phyloP scores from a whole-genome alignment of 1,140 invertebrate genomes.

The Phortica variegata region DNA sequence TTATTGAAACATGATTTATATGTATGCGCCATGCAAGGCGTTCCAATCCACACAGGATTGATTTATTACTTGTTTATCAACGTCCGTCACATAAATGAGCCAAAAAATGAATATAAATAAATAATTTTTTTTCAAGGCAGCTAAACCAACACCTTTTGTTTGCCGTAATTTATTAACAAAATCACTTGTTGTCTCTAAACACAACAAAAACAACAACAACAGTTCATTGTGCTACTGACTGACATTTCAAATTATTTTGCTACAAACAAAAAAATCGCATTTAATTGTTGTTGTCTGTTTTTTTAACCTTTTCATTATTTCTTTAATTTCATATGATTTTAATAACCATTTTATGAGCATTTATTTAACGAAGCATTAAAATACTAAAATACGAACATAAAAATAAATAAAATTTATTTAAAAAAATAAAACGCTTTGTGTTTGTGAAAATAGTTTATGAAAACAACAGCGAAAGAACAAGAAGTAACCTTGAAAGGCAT shows the following conservation, averaged over 20 bases:
- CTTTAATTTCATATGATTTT: slow-evolving; percentile 41
- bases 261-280: slow-evolving; percentile 7
- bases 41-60: too few relatives aligned
- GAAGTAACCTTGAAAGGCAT: slow-evolving; percentile 38
- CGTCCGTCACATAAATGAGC: too few relatives aligned
- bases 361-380: slow-evolving; percentile 45
- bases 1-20: too few relatives aligned
- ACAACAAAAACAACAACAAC: neutral
- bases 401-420: slow-evolving; percentile 26
- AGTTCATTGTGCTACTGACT: slow-evolving; percentile 22
- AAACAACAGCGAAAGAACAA: neutral
- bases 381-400: neutral
- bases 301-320: slow-evolving; percentile 15
- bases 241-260: slow-evolving; percentile 29
- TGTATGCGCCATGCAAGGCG: too few relatives aligned
- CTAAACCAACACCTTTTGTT: too few relatives aligned
- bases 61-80: too few relatives aligned
- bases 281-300: slow-evolving; percentile 13
- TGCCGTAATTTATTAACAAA: neutral
- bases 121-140: too few relatives aligned
- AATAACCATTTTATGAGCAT: slow-evolving; percentile 10
- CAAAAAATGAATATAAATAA: too few relatives aligned
- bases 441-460: slow-evolving; percentile 2
- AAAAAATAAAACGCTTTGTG: slow-evolving; percentile 41
- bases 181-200: neutral